Conservation (phyloP, 2,113 vertebrate species). For the Petaurus breviceps region DNA sequence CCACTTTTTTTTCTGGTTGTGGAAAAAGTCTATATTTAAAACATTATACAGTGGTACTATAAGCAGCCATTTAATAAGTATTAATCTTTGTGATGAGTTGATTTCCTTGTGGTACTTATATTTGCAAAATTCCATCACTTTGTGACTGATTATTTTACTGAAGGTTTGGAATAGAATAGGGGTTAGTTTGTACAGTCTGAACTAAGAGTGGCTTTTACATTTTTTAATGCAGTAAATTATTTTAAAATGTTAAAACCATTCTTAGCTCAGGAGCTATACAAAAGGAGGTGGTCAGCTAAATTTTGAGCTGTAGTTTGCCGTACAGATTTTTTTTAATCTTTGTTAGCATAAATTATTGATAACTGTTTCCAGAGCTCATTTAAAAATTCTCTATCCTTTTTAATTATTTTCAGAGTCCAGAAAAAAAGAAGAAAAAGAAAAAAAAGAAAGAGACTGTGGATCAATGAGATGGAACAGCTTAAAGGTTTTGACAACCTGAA, state of each 20-base stretch:
- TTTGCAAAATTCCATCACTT: slow-evolving; percentile 8
- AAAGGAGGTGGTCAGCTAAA: neutral
- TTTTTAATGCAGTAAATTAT: neutral
- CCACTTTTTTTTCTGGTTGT: neutral
- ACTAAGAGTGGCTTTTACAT: neutral
- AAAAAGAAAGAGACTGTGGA: slow-evolving; percentile 83
- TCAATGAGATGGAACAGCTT: slow-evolving; percentile 47
- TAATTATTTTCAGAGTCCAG: slow-evolving; percentile 85
- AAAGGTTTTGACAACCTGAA: slow-evolving; percentile 5
- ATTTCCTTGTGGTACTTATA: neutral
- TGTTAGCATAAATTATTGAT: slow-evolving; percentile 1
- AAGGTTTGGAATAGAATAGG: neutral
- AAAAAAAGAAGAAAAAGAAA: slow-evolving; percentile 93
- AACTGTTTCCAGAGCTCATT: slow-evolving; percentile 17
- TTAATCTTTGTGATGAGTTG: neutral
- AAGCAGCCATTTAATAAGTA: neutral
- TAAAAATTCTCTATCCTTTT: slow-evolving; percentile 56
- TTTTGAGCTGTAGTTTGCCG: neutral
- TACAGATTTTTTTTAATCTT: neutral
- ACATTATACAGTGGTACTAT: neutral
- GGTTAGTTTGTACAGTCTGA: neutral
- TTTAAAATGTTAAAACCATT: neutral
- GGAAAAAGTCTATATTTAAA: neutral
- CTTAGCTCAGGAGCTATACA: neutral
- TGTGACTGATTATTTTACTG: neutral